Evolutionary conservation across 2,888 invertebrate species (phyloP), one percentile per base, ranked within the genome.

Genomic region (Agrenia bidenticulata): DNA sequence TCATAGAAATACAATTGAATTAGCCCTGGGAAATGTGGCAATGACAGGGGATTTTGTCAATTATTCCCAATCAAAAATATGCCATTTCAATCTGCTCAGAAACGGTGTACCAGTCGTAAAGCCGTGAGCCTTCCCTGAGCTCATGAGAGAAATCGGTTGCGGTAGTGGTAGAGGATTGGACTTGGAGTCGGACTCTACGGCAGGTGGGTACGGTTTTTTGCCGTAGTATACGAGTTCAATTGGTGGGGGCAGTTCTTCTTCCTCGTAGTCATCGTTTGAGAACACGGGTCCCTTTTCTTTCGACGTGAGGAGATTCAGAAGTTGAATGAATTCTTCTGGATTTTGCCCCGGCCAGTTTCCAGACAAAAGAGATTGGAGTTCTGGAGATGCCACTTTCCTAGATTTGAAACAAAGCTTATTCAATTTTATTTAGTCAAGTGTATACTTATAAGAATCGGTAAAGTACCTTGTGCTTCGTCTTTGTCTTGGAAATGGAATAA

Each of bases 211-310:
- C 7, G 66, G 61, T 24, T 60, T 49, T 41, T 51, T 63, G n/a
- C 65, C 65, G n/a, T 60, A 51, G 60, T 50, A 17, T 1, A 62
- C 56, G 15, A 69, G 42, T 1, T 70, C 70, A 32, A 70, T 70
- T 11, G 63, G 57, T 4, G 50, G 59, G 24, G 51, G 32, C 15
- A 24, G 24, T 49, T 63, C 59, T 19, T 63, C 50, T n/a, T 64
- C 62, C n/a, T 17, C 21, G 21, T 54, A 41, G 15, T 64, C 59
- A 15, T 53, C 58, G 23, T 50, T 17, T 19, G n/a, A n/a, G 15
- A 19, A 19, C 7, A 45, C n/a, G 15, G 45, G 4, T 45, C 15
- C 45, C 45, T 45, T 45, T 15, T n/a, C 32, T 32, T 32, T 19
- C 7, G 45, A 9, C 7, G 45, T 19, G 15, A 45, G 45, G 17